Evolutionary conservation across 2,888 invertebrate genomes (phyloP).

Genomic region (Tetanocera ferruginea): DNA sequence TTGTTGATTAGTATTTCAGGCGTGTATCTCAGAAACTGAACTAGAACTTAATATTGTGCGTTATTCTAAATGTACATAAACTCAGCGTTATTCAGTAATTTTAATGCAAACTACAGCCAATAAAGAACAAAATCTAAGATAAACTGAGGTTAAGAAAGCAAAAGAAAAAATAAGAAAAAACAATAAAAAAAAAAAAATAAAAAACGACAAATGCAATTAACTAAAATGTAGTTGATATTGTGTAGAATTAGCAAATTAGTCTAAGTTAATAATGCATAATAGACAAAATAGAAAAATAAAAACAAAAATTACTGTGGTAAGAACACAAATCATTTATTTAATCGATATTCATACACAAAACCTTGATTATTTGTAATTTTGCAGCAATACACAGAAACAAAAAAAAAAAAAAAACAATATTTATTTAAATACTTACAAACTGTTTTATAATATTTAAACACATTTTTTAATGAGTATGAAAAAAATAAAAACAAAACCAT

Average conservation of each 20-base stretch:
- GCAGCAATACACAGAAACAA: not conserved
- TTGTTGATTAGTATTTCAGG: conserved; percentile 44
- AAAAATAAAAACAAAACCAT: conserved; percentile 43
- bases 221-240: conserved; percentile 41
- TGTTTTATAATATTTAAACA: no score
- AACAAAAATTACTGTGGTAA: conserved; percentile 33
- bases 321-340: conserved; percentile 16
- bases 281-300: conserved; percentile 4
- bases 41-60: conserved; percentile 59
- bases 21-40: conserved; percentile 52
- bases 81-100: conserved; percentile 54
- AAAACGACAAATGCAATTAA: conserved; percentile 39
- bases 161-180: conserved; percentile 43
- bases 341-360: not conserved
- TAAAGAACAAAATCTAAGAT: conserved; percentile 37
- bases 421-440: not conserved
- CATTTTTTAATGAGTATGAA: conserved; percentile 6
- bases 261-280: conserved; percentile 38
- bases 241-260: conserved; percentile 47
- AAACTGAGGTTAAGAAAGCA: conserved; percentile 45
- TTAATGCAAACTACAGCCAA: conserved; percentile 43
- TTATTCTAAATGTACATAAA: conserved; percentile 63
- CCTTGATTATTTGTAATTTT: not conserved
- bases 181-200: conserved; percentile 40
- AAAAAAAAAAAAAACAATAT: not conserved